Evolutionary conservation across 2,888 invertebrate species (phyloP), one percentile per base, ranked within the genome.

Genomic region (Gasteruption jaculator): DNA sequence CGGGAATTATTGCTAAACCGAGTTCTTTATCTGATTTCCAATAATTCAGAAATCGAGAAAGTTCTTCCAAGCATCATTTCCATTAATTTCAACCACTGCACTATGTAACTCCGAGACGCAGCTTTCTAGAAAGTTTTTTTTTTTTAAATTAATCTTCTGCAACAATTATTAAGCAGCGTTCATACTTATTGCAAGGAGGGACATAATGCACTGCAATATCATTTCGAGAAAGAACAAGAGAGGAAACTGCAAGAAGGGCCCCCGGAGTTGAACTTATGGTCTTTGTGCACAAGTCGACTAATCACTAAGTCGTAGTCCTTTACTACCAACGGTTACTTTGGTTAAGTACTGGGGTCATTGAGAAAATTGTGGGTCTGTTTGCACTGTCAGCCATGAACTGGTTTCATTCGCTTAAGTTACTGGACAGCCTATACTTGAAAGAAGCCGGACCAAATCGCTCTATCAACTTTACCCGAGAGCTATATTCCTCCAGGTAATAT

Each of bases 331-430:
- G 63, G 62, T 65, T 65, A 61, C 60, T 63, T 63, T 61, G 63
- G 52, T 59, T 59, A 61, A 63, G 63, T 54, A 61, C 59, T 54
- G 49, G 60, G 63, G 58, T 64, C 66, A 67, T 67, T 64, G 64
- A 67, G 67, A 65, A 68, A 67, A 68, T 68, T 68, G 68, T 57
- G 58, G 66, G 68, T 63, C 65, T 68, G 66, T 67, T 68, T 66
- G 63, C 60, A 65, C 67, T 68, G 68, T 68, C 68, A 68, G 68
- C 58, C 52, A 56, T 54, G 56, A 60, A 67, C 62, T 65, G 65
- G 61, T 67, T 67, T 65, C 60, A 62, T 63, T 66, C 63, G 61
- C 58, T 66, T 57, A 56, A 45, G 52, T 52, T 56, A 47, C 53
- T 60, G 50, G 65, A 66, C 68, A 66, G 64, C 60, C 65, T 68